phyloP scores from a whole-genome alignment of 2,888 invertebrate genomes.

The Drosophila limbata region DNA sequence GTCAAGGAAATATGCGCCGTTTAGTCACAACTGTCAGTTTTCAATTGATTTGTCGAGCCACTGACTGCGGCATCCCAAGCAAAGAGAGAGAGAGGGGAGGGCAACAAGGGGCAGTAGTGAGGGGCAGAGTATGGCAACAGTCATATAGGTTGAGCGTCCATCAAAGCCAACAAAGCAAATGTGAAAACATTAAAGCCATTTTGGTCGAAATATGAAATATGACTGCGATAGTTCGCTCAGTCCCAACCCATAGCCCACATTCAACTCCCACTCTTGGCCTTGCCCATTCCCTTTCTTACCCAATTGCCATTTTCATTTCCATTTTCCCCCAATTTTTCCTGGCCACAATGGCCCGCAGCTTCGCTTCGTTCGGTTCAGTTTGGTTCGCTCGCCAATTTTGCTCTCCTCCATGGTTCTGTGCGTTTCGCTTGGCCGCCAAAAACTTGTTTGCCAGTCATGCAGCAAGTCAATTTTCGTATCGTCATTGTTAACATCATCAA shows the following conservation, averaged over 20 bases:
- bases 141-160: conserved; percentile 48
- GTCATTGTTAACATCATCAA: conserved; percentile 81
- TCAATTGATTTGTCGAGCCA: conserved; percentile 78
- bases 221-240: conserved; percentile 54
- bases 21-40: conserved; percentile 81
- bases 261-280: conserved; percentile 5
- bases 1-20: conserved; percentile 80
- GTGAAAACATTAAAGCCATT: conserved; percentile 81
- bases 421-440: conserved; percentile 72
- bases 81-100: not conserved
- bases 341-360: conserved; percentile 46
- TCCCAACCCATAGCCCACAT: no score
- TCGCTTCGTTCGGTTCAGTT: not conserved
- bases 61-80: conserved; percentile 30
- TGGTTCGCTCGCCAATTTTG: not conserved
- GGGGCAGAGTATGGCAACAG: not conserved
- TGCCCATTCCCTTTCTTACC: conserved; percentile 3
- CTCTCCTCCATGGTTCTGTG: conserved; percentile 28
- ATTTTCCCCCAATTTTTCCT: conserved; percentile 5
- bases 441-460: conserved; percentile 78
- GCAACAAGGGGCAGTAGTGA: not conserved
- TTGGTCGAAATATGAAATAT: conserved; percentile 68
- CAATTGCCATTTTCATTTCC: conserved; percentile 59
- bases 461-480: conserved; percentile 74
- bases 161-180: conserved; percentile 81